Base-by-base conservation (phyloP, 2,113 vertebrate genomes). In the Otolemur garnettii region DNA sequence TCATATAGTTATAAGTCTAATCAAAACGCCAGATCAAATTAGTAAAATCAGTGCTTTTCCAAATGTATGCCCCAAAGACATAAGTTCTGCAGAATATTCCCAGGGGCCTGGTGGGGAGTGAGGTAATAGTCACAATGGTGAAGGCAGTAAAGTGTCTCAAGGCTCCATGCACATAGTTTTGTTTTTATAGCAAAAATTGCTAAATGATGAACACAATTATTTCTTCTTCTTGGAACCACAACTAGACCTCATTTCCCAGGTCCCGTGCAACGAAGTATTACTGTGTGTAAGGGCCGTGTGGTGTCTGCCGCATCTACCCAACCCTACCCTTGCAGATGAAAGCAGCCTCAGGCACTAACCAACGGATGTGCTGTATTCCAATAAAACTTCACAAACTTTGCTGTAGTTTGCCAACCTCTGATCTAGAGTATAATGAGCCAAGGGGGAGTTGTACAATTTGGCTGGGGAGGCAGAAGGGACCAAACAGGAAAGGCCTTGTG, bases 1-100 rank as follows among this genome's bases (percentile, higher is more conserved):
- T 80, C 33, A 85, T 28, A 30, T 50, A 95, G 18, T 87, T 92
- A 64, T 60, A 94, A 88, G 33, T 78, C 72, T 68, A 83, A 92
- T 90, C 28, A 95, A 92, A 83, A 82, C 75, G 13, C 26, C 57
- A 53, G 64, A 79, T 74, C 75, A 78, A 93, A 84, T 87, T 22
- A 91, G 60, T 53, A 14, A 88, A 78, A 57, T 72, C 79, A 50
- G 19, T 19, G 13, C 59, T 91, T 89, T 88, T 75, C 55, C 68
- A 82, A 84, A 66, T 11, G 10, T 74, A n/a, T 62, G 6, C 26
- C n/a, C 57, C 33, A 7, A 90, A 74, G 28, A 21, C 72, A 3
- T 90, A 84, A 74, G 19, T n/a, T 59, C 22, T 92, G 11, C 33
- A 59, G 21, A 11, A 4, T n/a, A n/a, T 68, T 42, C 62, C 45